Percentiles rank a stretch among this genome's conserved stretches.
These are phyloP conservation scores for Dendrocincla fuliginosa DNA, from an alignment of 2,797 vertebrate species.

Conservation along the genomic window DNA sequence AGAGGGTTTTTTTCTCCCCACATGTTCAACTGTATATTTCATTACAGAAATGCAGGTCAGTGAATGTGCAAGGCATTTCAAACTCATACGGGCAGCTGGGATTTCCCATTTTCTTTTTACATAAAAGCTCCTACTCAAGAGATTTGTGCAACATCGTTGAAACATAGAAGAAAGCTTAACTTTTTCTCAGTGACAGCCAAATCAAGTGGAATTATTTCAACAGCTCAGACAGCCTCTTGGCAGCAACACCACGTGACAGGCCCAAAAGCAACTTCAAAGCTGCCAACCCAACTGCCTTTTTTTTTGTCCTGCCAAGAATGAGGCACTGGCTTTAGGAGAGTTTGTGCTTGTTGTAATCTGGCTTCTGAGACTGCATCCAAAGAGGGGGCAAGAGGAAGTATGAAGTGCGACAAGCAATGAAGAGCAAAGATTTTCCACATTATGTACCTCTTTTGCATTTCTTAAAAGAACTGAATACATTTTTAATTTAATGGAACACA, in stretches of 20 bases:
- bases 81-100: not conserved
- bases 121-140: not conserved
- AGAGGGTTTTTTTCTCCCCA: not conserved
- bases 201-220: conserved; percentile 38
- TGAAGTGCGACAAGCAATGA: not conserved
- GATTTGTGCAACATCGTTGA: not conserved
- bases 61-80: not conserved
- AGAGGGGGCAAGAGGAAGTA: not conserved
- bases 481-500: not conserved
- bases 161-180: conserved; percentile 20
- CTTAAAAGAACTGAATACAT: not conserved
- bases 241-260: conserved; percentile 18
- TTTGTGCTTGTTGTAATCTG: not conserved
- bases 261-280: conserved; percentile 42
- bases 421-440: not conserved
- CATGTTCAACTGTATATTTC: not conserved
- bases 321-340: not conserved
- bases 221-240: conserved; percentile 34
- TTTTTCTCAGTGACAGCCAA: conserved; percentile 29
- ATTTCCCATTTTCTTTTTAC: not conserved
- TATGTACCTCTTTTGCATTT: not conserved
- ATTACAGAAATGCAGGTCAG: not conserved
- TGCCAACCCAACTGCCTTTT: conserved; percentile 19
- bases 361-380: not conserved
- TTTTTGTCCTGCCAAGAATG: conserved; percentile 36